These are phyloP conservation scores for Tenebrosternarchus preto DNA, from an alignment of 2,113 vertebrate species.

Conservation along the genomic window DNA sequence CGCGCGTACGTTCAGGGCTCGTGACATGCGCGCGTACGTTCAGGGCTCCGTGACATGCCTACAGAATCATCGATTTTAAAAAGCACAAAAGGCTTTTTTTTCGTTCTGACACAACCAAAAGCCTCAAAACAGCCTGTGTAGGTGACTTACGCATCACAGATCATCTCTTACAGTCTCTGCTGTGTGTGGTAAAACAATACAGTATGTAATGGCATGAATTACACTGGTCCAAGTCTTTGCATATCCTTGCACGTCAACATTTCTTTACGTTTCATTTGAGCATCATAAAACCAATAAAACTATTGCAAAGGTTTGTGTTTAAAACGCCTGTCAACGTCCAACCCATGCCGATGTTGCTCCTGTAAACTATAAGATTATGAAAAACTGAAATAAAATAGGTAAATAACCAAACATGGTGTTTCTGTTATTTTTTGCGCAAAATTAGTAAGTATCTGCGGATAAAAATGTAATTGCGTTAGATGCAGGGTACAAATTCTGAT, in stretches of 20 bases:
- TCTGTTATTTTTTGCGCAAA: neutral
- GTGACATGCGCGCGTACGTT: neutral
- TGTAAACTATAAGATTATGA: slow-evolving; percentile 25
- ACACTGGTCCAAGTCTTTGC: too few relatives aligned
- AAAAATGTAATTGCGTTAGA: too few relatives aligned
- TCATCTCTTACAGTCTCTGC: too few relatives aligned
- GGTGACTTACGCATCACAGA: too few relatives aligned
- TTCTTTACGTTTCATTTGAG: neutral
- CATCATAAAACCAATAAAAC: neutral
- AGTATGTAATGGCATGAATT: too few relatives aligned
- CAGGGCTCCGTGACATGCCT: neutral
- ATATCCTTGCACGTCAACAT: neutral
- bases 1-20: slow-evolving; percentile 3
- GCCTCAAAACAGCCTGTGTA: too few relatives aligned
- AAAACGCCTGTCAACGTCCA: neutral
- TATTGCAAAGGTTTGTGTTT: neutral
- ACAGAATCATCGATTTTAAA: neutral
- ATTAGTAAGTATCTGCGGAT: too few relatives aligned
- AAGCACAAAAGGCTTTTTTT: neutral
- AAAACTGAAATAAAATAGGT: slow-evolving; percentile 16
- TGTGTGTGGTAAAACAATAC: too few relatives aligned
- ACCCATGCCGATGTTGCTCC: neutral
- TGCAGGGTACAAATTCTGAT: too few relatives aligned
- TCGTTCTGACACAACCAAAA: too few relatives aligned
- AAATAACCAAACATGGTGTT: neutral